Evolutionary conservation across 2,113 vertebrate species (phyloP).

Genomic region (Morphnarchus princeps): DNA sequence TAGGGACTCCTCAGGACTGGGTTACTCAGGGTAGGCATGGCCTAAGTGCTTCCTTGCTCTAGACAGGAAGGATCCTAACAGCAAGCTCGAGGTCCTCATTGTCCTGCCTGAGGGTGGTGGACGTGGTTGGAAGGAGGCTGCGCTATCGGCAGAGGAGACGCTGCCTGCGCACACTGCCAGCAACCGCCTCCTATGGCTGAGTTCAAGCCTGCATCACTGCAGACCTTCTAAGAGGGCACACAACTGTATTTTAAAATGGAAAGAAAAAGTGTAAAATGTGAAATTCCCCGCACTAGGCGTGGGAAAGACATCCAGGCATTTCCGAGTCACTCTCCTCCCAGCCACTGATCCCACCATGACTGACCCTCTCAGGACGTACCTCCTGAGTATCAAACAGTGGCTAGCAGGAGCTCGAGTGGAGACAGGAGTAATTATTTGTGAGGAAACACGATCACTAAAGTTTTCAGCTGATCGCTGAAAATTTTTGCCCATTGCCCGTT

Average conservation of each 20-base stretch:
- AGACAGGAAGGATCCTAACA: not conserved
- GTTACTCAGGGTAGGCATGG: not conserved
- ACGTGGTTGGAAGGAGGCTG: not conserved
- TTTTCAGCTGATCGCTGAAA: not conserved
- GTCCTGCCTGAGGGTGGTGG: not conserved
- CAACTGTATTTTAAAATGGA: not conserved
- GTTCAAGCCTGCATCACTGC: not conserved
- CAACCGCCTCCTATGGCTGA: accelerated
- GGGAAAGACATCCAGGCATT: not conserved
- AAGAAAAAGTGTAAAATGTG: not conserved
- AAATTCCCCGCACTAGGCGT: not conserved
- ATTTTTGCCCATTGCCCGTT: not conserved
- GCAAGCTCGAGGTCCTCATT: not conserved
- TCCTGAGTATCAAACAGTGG: not conserved
- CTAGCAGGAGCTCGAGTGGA: not conserved
- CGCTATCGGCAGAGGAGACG: not conserved
- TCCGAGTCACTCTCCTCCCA: not conserved
- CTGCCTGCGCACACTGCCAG: not conserved
- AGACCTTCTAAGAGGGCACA: not conserved
- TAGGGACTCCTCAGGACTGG: not conserved
- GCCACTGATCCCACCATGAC: not conserved
- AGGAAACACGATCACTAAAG: not conserved
- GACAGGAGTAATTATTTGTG: not conserved
- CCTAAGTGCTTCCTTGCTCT: not conserved
- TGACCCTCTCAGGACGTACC: not conserved